Conservation (phyloP, 1,140 invertebrate genomes). For the Liolophura sinensis region DNA sequence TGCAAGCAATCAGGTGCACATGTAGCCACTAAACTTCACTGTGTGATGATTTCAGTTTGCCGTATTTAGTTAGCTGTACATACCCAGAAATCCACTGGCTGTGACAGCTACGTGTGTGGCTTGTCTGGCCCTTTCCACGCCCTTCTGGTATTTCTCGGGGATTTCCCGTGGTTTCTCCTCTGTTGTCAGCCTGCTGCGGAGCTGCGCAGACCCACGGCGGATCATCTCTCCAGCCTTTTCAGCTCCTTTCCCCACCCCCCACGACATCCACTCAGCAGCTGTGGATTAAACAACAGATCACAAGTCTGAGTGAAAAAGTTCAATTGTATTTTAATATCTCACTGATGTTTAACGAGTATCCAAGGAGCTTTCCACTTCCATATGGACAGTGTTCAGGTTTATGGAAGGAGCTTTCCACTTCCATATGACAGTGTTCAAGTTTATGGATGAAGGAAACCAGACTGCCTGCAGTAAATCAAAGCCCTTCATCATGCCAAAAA, state of each 20-base stretch:
- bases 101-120: constrained; percentile 65
- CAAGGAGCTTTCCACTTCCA: background rate
- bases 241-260: constrained; percentile 69
- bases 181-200: constrained; percentile 65
- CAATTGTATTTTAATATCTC: background rate
- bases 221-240: constrained; percentile 68
- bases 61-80: constrained; percentile 6
- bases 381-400: too few species aligned
- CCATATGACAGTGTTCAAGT: too few species aligned
- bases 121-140: constrained; percentile 67
- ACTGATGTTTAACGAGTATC: background rate
- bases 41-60: too few species aligned
- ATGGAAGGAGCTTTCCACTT: too few species aligned
- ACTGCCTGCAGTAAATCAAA: too few species aligned
- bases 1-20: too few species aligned
- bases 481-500: too few species aligned
- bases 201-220: constrained; percentile 65
- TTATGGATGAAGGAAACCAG: too few species aligned
- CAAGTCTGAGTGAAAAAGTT: background rate
- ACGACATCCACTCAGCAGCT: constrained; percentile 70
- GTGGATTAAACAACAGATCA: constrained; percentile 18
- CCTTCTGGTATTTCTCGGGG: constrained; percentile 54
- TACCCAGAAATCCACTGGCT: constrained; percentile 49
- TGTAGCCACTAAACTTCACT: too few species aligned
- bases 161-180: constrained; percentile 33